Percentiles rank a stretch among this genome's conserved stretches.
phyloP scores from a whole-genome alignment of 1,140 invertebrate genomes.

The Caenorhabditis remanei region DNA sequence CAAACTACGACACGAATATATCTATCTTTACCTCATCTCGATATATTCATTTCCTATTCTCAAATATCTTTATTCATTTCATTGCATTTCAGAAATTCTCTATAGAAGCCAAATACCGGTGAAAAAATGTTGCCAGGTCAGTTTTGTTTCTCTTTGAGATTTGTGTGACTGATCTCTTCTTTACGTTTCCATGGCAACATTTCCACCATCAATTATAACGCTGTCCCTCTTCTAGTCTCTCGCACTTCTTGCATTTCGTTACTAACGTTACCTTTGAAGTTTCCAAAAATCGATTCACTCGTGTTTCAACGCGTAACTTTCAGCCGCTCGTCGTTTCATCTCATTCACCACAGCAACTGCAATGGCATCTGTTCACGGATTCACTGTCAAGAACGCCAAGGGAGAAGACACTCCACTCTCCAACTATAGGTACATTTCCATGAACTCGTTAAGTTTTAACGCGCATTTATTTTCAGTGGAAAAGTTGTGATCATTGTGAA shows the following conservation, averaged over 20 bases:
- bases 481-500: slow-evolving; percentile 72
- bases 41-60: not conserved
- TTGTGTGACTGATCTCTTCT: not conserved
- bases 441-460: not conserved
- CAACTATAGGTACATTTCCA: not conserved
- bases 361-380: slow-evolving; percentile 24
- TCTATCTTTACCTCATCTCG: not conserved
- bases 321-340: slow-evolving; percentile 44
- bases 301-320: not conserved
- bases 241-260: not conserved
- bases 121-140: slow-evolving; percentile 46
- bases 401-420: slow-evolving; percentile 40
- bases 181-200: slow-evolving; percentile 16
- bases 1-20: not conserved
- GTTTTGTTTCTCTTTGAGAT: not conserved
- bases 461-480: slow-evolving; percentile 61
- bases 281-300: not conserved
- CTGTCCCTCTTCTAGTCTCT: not conserved
- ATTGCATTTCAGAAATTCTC: slow-evolving; percentile 12
- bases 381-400: slow-evolving; percentile 39
- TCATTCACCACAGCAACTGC: slow-evolving; percentile 15
- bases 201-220: not conserved
- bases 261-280: not conserved
- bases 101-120: not conserved
- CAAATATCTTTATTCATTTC: not conserved